Base-by-base conservation (phyloP, 1,140 invertebrate species). In the Rhagoletis zephyria region DNA sequence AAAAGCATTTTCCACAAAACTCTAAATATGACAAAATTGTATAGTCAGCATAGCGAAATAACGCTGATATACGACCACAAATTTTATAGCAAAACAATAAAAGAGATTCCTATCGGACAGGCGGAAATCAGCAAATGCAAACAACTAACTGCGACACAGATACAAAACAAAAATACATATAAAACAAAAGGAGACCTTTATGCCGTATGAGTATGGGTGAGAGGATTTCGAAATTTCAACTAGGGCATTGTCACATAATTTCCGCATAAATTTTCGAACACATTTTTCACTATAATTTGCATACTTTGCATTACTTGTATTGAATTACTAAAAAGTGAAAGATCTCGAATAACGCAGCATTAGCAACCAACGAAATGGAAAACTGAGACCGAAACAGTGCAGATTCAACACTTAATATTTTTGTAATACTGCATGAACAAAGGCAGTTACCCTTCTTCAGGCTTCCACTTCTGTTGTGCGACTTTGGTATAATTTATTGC, bases 11-110 rank as follows among this genome's bases (percentile, higher is more conserved):
- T 63, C 9, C 51, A 9, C 61, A 63, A 14, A 14, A n/a, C 61
- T 12, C 16, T 63, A 63, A 67, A 67, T 67, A 67, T 67, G 64
- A 67, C 30, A 67, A 67, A 40, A 30, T 67, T 19, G 64, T 67
- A n/a, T n/a, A 30, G n/a, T 30, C n/a, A 67, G 64, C 64, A 67
- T 30, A 6, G 30, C n/a, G 30, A 67, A 30, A 10, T 40, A 6
- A n/a, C n/a, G 6, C 30, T 30, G 40, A 19, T 67, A 40, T 81
- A 30, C 45, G 6, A 7, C 14, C 45, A 30, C 5, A 81, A 56
- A 59, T 81, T 19, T 19, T 59, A 81, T 81, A 5, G 45, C 10
- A 81, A 56, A 81, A 81, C n/a, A 81, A 81, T 81, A 81, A 81
- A 81, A n/a, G 16, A 56, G 48, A 81, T 81, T 81, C n/a, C 6